Evolutionary conservation across 2,888 invertebrate species (phyloP).

Genomic region (Cetonia aurata): DNA sequence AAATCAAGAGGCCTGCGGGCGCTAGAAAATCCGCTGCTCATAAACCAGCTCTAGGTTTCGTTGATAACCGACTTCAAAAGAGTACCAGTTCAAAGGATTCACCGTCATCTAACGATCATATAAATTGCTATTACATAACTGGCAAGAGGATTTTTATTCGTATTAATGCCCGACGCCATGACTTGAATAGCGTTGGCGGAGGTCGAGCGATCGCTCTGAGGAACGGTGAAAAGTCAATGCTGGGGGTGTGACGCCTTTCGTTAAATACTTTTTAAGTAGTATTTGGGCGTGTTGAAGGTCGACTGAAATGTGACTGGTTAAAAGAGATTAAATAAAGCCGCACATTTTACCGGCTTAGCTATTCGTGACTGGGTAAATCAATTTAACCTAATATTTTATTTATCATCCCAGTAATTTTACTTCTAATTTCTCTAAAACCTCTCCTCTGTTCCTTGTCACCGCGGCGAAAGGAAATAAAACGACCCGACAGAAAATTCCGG

Average conservation of each 20-base stretch:
- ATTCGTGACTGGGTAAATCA: too few species aligned
- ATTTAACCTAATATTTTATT: too few species aligned
- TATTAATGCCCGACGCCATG: not conserved
- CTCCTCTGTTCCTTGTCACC: too few species aligned
- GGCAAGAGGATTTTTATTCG: conserved; percentile 19
- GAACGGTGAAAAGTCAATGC: conserved; percentile 14
- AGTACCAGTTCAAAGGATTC: conserved; percentile 2
- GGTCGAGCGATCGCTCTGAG: not conserved
- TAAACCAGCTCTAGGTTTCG: too few species aligned
- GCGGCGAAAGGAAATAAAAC: conserved; percentile 13
- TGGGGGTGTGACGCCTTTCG: conserved; percentile 40
- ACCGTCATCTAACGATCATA: conserved; percentile 21
- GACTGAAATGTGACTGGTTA: conserved; percentile 29
- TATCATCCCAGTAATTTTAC: too few species aligned
- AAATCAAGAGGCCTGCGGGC: too few species aligned
- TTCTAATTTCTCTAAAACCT: too few species aligned
- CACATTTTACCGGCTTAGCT: not conserved
- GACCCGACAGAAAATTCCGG: conserved; percentile 14
- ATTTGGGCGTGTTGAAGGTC: conserved; percentile 40
- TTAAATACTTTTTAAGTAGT: conserved; percentile 43
- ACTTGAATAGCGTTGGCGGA: conserved; percentile 1
- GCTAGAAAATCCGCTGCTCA: too few species aligned
- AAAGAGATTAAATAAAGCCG: conserved; percentile 7
- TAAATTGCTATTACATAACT: conserved; percentile 25
- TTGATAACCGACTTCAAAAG: conserved; percentile 16